Base-by-base conservation (phyloP, 2,888 invertebrate genomes). In the Spilarctia lutea region DNA sequence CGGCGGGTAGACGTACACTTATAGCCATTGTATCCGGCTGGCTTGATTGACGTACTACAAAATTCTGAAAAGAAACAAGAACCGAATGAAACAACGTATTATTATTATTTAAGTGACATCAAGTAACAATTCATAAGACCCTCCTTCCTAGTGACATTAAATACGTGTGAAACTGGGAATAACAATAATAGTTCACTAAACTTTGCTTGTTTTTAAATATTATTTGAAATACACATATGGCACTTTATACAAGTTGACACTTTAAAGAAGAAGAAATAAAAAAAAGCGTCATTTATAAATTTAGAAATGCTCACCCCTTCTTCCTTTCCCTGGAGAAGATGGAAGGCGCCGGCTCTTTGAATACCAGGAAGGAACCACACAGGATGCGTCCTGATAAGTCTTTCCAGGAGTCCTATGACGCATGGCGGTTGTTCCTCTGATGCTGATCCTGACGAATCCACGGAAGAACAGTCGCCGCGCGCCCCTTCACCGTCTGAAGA, bases 331-430 rank as follows among this genome's bases (percentile, higher is more conserved):
- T 99, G 99, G 70, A 99, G 97, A 84, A 99, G 96, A 94, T 99
- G 99, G 85, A 99, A 98, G 42, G 99, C 99, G 10, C 99, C 99
- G 74, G 98, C 98, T 82, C 99, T 96, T 90, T 99, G 99, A 72
- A 99, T 98, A 63, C 98, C 98, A 0, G 99, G 98, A 79, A 99
- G 96, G 93, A 98, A 99, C 99, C 99, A 99, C 87, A 99, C 98
- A 66, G 99, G 98, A 94, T 99, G 99, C 52, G 98, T 98, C 83
- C 98, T 97, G 89, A 98, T 97, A 84, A 99, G 96, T 81, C 99
- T 96, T 92, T 99, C 99, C 89, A 98, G 96, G 81, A 98, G 95
- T 35, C 98, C 97, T 89, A 98, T 97, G 95, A 98, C 98, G 92
- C 98, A 98, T 80, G 98, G 98, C 80, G 97, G 97, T 87, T 97